Evolutionary conservation across 2,888 invertebrate species (phyloP).

Genomic region (Epistrophe eligans): DNA sequence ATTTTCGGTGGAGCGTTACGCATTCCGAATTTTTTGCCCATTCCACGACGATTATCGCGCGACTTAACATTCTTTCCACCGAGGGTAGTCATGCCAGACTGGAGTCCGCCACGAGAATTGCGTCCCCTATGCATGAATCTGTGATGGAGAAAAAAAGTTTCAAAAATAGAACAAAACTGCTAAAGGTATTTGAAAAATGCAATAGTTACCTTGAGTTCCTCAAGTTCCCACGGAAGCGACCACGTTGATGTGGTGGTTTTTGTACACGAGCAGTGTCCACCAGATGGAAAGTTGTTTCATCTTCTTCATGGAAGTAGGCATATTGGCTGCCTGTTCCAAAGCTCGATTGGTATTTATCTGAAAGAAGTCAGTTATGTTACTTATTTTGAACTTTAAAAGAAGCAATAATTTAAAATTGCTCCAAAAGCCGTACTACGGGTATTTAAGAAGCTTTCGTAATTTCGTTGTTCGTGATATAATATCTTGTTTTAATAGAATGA

Average conservation of each 20-base stretch:
- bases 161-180: slow-evolving; percentile 26
- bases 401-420: too few relatives aligned
- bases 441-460: too few relatives aligned
- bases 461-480: too few relatives aligned
- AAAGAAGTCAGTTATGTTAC: slow-evolving; percentile 60
- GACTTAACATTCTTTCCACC: slow-evolving; percentile 93
- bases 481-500: too few relatives aligned
- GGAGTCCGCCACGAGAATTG: slow-evolving; percentile 88
- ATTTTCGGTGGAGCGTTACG: slow-evolving; percentile 94
- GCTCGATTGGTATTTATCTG: slow-evolving; percentile 95
- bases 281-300: slow-evolving; percentile 98
- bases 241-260: slow-evolving; percentile 96
- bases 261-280: slow-evolving; percentile 96
- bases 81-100: slow-evolving; percentile 91
- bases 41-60: slow-evolving; percentile 89
- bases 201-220: slow-evolving; percentile 86
- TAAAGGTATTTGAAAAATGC: neutral
- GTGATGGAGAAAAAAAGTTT: slow-evolving; percentile 17
- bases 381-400: neutral
- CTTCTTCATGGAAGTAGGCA: slow-evolving; percentile 99
- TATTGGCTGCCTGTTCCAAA: slow-evolving; percentile 98
- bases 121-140: slow-evolving; percentile 83
- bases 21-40: slow-evolving; percentile 94
- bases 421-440: too few relatives aligned
- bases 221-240: slow-evolving; percentile 93